Conservation (phyloP, 2,888 invertebrate species). For the Deroplatys truncata region DNA sequence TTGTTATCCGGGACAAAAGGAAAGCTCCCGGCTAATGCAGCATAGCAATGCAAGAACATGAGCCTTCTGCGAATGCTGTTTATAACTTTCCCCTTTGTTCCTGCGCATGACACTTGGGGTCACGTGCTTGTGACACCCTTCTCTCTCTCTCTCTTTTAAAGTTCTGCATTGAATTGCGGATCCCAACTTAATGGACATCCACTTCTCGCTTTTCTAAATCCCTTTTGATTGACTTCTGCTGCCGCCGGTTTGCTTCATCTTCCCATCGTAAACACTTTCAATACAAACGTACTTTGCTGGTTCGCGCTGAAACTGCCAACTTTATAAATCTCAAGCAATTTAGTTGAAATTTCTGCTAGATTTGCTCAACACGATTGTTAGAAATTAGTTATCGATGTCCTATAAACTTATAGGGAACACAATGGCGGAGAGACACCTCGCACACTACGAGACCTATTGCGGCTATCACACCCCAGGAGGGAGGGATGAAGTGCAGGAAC, state of each 20-base stretch:
- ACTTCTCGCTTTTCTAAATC: neutral
- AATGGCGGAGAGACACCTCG: no score
- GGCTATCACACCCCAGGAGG: no score
- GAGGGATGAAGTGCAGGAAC: no score
- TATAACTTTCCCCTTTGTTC: neutral
- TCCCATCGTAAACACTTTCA: neutral
- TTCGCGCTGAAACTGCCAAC: no score
- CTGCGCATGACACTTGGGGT: neutral
- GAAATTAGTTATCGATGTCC: no score
- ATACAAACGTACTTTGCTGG: neutral
- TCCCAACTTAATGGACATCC: neutral
- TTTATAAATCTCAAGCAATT: no score
- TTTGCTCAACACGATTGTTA: no score
- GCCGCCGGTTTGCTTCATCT: neutral
- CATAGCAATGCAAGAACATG: neutral
- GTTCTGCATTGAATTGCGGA: neutral
- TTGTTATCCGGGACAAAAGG: neutral
- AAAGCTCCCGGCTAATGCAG: neutral
- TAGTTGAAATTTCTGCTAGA: no score
- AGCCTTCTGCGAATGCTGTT: neutral
- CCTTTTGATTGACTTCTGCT: neutral
- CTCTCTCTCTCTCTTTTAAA: neutral
- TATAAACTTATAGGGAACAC: no score
- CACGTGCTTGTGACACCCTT: neutral
- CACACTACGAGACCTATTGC: no score